Base-by-base conservation (phyloP, 2,888 invertebrate species). In the Cephus rjabovi region DNA sequence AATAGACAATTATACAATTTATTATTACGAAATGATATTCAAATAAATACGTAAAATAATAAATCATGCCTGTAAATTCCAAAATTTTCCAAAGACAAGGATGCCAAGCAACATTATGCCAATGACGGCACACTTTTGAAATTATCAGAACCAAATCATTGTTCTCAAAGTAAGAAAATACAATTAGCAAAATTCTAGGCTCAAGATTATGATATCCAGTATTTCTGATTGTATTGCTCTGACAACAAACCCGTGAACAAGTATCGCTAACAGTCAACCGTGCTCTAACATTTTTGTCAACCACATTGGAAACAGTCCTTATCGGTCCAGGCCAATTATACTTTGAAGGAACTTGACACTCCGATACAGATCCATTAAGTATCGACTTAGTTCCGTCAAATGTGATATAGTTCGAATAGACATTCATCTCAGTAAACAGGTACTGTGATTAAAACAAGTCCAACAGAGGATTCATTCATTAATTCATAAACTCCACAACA, bases 151-250 rank as follows among this genome's bases (percentile, higher is more conserved):
- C 11, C 56, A 77, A 40, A 37, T 77, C 75, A 71, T 40, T 75
- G 6, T 77, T 70, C 31, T 31, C 15, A 37, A 77, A 70, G 70
- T 77, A 15, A 11, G 40, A 75, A n/a, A 77, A 77, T 77, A 77
- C 71, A 23, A 70, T 31, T 12, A 75, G 31, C 11, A 77, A 75
- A 34, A 77, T 75, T 4, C 34, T 34, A 6, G 37, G 12, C 15
- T 77, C 75, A 9, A 77, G 68, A 71, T 77, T 69, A 75, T 75
- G 23, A 33, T 74, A 77, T 30, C 77, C 77, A 30, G 77, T 77
- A 34, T 75, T 77, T 56, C 68, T 37, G 31, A 33, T 23, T 12
- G n/a, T 69, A 23, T 30, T 33, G 11, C 11, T n/a, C 40, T 33
- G 40, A 9, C 12, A 56, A 56, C 75, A n/a, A 6, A 56, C 31